Evolutionary conservation across 2,797 vertebrate genomes (phyloP).

Genomic region (Lepilemur ruficaudatus): DNA sequence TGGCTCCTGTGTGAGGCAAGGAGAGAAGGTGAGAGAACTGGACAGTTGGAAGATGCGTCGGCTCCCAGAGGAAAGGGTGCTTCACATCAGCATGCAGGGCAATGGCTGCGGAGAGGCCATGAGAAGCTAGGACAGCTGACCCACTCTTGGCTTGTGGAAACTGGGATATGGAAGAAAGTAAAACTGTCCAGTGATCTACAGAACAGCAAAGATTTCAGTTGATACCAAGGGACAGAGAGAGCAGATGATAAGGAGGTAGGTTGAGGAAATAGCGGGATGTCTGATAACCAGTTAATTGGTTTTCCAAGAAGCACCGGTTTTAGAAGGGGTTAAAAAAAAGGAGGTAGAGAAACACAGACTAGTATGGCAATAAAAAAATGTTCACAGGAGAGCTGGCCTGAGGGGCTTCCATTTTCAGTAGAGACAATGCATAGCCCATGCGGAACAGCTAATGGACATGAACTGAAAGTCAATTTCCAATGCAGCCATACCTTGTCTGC

Average conservation of each 20-base stretch:
- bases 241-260: accelerated
- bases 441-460: too few relatives aligned
- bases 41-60: background rate
- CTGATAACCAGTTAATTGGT: too few relatives aligned
- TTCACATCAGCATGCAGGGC: background rate
- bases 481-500: background rate
- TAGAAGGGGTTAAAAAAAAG: background rate
- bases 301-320: background rate
- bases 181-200: accelerated
- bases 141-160: background rate
- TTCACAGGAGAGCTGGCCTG: background rate
- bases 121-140: background rate
- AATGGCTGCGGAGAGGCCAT: background rate
- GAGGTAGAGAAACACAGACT: background rate
- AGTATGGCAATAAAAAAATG: background rate
- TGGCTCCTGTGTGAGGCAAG: background rate
- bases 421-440: too few relatives aligned
- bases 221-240: background rate
- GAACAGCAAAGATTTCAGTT: background rate
- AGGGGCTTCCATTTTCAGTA: background rate
- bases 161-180: background rate
- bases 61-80: background rate
- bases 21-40: background rate
- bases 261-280: background rate
- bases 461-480: background rate